Base-by-base conservation (phyloP, 2,797 vertebrate species). In the Pangasius djambal region DNA sequence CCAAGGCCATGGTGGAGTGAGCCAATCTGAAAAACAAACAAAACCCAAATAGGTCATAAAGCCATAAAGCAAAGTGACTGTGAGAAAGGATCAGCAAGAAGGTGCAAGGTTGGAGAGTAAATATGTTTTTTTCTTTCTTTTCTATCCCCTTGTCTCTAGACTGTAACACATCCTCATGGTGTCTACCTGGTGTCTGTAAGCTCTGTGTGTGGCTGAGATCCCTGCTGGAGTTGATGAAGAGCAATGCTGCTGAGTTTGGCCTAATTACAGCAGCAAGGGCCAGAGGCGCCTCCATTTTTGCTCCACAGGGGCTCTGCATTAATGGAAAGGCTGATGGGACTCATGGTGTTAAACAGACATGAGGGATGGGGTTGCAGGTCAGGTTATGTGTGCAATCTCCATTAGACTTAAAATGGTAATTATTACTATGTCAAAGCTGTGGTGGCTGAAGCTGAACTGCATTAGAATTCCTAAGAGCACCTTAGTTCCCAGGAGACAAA, bases 1-100 rank as follows among this genome's bases (percentile, higher is more conserved):
- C 98, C 98, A 89, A 99, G 97, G 90, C 98, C 98, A 0, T 98
- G 98, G 92, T 99, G 98, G 90, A 99, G 95, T 88, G 98, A 98
- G 94, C 98, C 98, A 28, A 99, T 99, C 98, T 99, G 91, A 20
- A 94, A 90, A 83, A 93, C 92, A 94, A 94, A 95, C 93, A 92
- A 89, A 87, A 92, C 6, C 9, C 86, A 88, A 59, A 87, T n/a
- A 25, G 65, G 72, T 87, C 37, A 88, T 61, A 89, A 52, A 93
- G 9, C 86, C 31, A n/a, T 44, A 28, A 65, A 83, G 3, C 15
- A 44, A 61, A 50, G 40, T n/a, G 48, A 87, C 16, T 31, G 59
- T 63, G 55, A 83, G 31, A 59, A 79, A 61, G 48, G 86, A 70
- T 86, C 31, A 82, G 22, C 57, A n/a, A 89, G 85, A 65, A 63